Evolutionary conservation across 1,140 invertebrate species (phyloP), one percentile per base, ranked within the genome.

Genomic region (Wasmannia auropunctata): DNA sequence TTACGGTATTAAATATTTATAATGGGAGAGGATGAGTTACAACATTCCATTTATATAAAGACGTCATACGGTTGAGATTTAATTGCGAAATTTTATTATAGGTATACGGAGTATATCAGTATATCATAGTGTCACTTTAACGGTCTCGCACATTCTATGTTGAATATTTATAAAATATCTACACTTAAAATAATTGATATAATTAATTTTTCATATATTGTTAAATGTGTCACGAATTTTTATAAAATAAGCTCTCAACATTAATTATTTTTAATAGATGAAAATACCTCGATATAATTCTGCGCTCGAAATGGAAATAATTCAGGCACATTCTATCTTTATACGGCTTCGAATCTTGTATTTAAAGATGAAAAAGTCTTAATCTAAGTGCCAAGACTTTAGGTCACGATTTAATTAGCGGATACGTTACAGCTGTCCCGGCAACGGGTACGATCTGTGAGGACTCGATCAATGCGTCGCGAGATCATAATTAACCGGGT

Each of bases 401-500:
- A n/a, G 16, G 0, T 7, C 11, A 8, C 34, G 76, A 79, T 34
- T 51, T 37, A 37, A 65, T 65, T 79, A 79, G n/a, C 43, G 31
- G 19, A 34, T 6, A 22, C 19, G 43, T 81, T 31, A 31, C 51
- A 81, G 14, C 11, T 43, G 25, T 81, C 34, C 3, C 19, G 19
- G 34, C 37, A n/a, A 14, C 8, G 37, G 22, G 25, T 49, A 28
- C 72, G 25, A 34, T 43, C 40, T 16, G 16, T 54, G 6, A 2
- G 14, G 43, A 25, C 46, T 14, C 1, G 37, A 43, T 43, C 37
- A 37, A 37, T 60, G 8, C 43, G 31, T 37, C 37, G 7, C 49
- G 65, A 31, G 51, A 34, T 74, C 51, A 58, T 72, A 83, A 83
- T 83, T 74, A 74, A 58, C 34, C 10, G 19, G n/a, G 28, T n/a